Evolutionary conservation across 2,888 invertebrate genomes (phyloP).

Genomic region (Stenchaetothrips biformis): DNA sequence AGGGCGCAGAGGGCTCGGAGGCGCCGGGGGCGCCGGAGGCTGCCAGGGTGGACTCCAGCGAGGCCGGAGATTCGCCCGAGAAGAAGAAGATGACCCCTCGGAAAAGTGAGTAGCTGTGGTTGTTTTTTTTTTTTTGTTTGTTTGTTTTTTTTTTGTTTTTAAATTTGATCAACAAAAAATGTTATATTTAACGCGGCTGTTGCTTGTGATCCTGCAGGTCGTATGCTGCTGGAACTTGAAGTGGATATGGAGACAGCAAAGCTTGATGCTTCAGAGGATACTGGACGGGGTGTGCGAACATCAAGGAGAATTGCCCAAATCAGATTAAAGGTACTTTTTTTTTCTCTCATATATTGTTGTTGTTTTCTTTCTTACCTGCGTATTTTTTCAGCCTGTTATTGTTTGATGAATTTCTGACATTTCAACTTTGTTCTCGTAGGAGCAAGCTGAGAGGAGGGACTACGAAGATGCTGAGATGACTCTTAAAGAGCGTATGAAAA

Average conservation of each 20-base stretch:
- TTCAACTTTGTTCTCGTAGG: conserved; percentile 42
- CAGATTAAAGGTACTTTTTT: conserved; percentile 58
- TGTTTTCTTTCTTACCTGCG: not conserved
- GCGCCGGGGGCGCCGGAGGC: not conserved
- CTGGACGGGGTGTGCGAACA: conserved; percentile 61
- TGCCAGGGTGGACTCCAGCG: not conserved
- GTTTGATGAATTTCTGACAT: no score
- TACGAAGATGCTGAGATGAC: conserved; percentile 68
- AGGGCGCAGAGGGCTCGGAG: not conserved
- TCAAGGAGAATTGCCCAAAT: conserved; percentile 81
- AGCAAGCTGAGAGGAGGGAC: conserved; percentile 72
- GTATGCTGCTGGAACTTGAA: conserved; percentile 31
- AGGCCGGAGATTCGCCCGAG: not conserved
- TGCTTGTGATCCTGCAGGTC: conserved; percentile 26
- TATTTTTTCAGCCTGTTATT: no score
- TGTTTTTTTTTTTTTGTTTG: not conserved
- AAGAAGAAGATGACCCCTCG: not conserved
- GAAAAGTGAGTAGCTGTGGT: not conserved
- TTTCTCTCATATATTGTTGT: not conserved
- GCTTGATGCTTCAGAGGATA: conserved; percentile 42
- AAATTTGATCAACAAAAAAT: not conserved
- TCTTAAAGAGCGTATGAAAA: conserved; percentile 58
- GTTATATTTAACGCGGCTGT: not conserved
- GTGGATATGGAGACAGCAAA: not conserved
- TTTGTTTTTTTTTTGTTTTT: conserved; percentile 12